Conservation (phyloP, 2,888 invertebrate species). For the Eubasilissa splendida region DNA sequence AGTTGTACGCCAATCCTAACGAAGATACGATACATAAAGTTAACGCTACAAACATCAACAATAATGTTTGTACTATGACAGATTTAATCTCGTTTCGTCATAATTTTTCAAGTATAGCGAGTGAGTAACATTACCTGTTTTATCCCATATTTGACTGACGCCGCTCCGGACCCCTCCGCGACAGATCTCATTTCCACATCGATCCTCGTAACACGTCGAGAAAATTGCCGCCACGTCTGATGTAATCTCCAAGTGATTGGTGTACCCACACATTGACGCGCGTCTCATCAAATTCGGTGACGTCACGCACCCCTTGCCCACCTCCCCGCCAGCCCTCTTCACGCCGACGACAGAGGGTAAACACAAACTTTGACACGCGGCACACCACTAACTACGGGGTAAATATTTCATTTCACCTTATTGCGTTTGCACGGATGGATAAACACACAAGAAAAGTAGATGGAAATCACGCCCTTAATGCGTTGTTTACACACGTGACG, state of each 20-base stretch:
- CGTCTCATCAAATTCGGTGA: conserved; percentile 22
- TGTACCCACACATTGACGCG: neutral
- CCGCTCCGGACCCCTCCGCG: neutral
- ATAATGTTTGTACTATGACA: too few relatives aligned
- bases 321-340: too few relatives aligned
- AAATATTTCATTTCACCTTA: conserved; percentile 20
- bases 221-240: neutral
- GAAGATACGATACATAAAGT: too few relatives aligned
- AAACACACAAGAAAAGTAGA: neutral
- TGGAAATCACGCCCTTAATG: conserved; percentile 3
- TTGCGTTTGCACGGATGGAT: neutral
- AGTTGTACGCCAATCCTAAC: too few relatives aligned
- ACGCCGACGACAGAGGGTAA: neutral
- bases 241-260: conserved; percentile 21
- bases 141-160: too few relatives aligned
- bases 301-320: neutral
- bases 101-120: too few relatives aligned
- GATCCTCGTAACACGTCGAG: neutral
- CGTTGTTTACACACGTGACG: conserved; percentile 17
- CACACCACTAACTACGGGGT: conserved; percentile 13
- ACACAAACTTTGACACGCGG: neutral
- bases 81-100: too few relatives aligned
- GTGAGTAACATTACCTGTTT: too few relatives aligned
- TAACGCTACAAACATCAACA: too few relatives aligned
- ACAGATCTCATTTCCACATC: neutral